Conservation (phyloP, 1,140 invertebrate genomes). For the Lepeophtheirus salmonis region DNA sequence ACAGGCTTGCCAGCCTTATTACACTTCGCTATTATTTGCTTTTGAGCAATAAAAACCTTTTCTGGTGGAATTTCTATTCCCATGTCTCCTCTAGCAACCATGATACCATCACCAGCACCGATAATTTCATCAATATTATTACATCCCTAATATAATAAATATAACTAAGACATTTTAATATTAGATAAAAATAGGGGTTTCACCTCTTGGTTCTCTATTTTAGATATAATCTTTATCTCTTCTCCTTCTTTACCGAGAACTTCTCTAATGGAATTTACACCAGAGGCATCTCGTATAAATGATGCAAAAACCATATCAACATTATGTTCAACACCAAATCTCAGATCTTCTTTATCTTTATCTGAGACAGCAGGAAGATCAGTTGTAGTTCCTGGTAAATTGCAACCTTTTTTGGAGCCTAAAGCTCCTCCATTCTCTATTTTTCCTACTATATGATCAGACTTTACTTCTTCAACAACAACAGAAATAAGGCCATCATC, state of each 20-base stretch:
- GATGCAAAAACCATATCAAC: conserved; percentile 99
- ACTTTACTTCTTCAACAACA: conserved; percentile 43
- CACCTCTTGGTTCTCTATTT: conserved; percentile 76
- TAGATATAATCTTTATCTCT: conserved; percentile 83
- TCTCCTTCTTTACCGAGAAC: conserved; percentile 62
- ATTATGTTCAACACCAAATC: conserved; percentile 82
- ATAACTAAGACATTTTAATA: too few relatives aligned
- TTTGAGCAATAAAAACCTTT: conserved; percentile 96
- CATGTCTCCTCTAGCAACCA: conserved; percentile 89
- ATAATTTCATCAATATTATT: conserved; percentile 86
- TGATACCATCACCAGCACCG: conserved; percentile 76
- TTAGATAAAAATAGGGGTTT: too few relatives aligned
- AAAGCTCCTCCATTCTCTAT: conserved; percentile 92
- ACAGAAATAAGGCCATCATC: conserved; percentile 96
- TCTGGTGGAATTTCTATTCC: conserved; percentile 96
- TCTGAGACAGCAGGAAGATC: conserved; percentile 95
- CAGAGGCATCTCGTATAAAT: conserved; percentile 82
- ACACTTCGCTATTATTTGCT: conserved; percentile 83
- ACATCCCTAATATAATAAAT: too few relatives aligned
- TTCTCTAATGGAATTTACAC: conserved; percentile 64
- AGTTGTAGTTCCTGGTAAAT: conserved; percentile 84
- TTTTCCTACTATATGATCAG: conserved; percentile 43
- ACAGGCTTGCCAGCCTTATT: conserved; percentile 84
- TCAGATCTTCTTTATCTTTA: conserved; percentile 83
- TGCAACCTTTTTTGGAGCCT: conserved; percentile 87